phyloP scores from a whole-genome alignment of 2,797 vertebrate genomes.

The Capromys pilorides region DNA sequence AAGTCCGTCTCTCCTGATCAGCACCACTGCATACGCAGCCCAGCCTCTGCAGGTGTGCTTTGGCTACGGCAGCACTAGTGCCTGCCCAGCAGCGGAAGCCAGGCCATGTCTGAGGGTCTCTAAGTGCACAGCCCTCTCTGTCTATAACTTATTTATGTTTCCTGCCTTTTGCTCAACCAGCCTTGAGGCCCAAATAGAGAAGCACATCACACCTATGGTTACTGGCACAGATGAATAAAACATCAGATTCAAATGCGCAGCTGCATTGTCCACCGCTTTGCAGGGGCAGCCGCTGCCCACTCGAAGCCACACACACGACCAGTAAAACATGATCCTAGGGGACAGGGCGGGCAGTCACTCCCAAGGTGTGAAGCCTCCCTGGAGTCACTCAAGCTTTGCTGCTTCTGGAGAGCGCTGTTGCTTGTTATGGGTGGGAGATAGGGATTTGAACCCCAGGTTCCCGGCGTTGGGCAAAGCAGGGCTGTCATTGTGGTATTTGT shows the following conservation, averaged over 20 bases:
- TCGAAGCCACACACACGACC: neutral
- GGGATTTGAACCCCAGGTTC: neutral
- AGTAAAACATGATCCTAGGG: neutral
- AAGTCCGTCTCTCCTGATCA: constrained; percentile 62
- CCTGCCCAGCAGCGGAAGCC: constrained; percentile 60
- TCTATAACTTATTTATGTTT: constrained; percentile 77
- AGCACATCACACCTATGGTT: constrained; percentile 68
- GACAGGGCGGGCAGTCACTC: neutral
- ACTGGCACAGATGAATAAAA: constrained; percentile 74
- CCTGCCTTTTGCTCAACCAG: constrained; percentile 73
- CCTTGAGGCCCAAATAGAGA: constrained; percentile 75
- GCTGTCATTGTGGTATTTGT: neutral
- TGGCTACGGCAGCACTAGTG: constrained; percentile 49
- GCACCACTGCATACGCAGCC: constrained; percentile 46
- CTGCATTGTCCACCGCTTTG: constrained; percentile 11
- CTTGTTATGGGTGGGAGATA: neutral
- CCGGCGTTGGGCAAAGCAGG: neutral
- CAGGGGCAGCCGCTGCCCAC: neutral
- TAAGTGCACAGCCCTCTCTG: constrained; percentile 69
- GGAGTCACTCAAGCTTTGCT: neutral
- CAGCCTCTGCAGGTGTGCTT: neutral
- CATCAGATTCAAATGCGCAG: constrained; percentile 67
- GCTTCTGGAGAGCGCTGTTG: neutral
- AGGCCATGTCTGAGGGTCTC: constrained; percentile 74
- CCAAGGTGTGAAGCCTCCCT: neutral